Conservation (phyloP, 1,140 invertebrate genomes). For the Ylistrum balloti region DNA sequence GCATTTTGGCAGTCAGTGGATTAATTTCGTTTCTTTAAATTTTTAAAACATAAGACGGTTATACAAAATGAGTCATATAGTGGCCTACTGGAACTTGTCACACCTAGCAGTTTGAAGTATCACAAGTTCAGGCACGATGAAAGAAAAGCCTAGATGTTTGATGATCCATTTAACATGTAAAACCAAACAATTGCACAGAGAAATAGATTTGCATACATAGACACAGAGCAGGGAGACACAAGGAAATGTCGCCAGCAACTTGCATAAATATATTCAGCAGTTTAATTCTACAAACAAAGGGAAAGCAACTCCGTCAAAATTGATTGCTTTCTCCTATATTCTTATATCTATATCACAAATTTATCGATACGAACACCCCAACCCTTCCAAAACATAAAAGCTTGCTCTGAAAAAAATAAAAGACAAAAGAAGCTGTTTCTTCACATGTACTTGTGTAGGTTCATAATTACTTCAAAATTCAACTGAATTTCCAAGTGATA, state of each 20-base stretch:
- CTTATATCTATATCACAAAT: no score
- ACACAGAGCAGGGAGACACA: not conserved
- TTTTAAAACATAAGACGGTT: no score
- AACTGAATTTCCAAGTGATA: no score
- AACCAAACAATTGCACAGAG: constrained; percentile 24
- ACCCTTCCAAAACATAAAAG: not conserved
- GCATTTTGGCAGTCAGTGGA: constrained; percentile 8
- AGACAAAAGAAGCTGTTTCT: no score
- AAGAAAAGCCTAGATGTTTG: not conserved
- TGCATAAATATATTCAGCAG: constrained; percentile 17
- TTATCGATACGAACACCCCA: no score
- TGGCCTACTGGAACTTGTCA: no score
- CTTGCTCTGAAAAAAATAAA: no score
- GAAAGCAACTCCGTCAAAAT: not conserved
- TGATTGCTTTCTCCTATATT: no score
- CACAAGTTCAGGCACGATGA: not conserved
- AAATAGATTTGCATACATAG: not conserved
- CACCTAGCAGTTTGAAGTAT: not conserved
- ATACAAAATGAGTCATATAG: no score
- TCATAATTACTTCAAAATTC: no score
- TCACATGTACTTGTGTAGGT: no score
- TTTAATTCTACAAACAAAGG: not conserved
- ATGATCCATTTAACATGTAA: not conserved
- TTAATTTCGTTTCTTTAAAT: not conserved
- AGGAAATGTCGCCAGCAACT: not conserved